These are phyloP conservation scores for Sarcophaga caerulescens DNA, from an alignment of 2,888 invertebrate genomes.

Conservation along the genomic window DNA sequence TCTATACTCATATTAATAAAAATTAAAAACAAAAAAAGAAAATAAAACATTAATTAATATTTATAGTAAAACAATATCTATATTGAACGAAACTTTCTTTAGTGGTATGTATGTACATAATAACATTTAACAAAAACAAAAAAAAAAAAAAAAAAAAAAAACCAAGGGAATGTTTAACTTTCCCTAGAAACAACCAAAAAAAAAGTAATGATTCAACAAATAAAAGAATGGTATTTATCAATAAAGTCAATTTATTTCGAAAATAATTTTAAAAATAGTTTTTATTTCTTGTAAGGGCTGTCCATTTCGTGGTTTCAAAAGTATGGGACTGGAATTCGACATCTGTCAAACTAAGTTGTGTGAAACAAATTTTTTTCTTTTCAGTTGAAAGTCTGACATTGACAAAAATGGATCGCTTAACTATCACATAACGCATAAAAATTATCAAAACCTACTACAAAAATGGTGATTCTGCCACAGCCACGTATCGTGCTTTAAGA, in stretches of 20 bases:
- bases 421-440: too few relatives aligned
- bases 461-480: too few relatives aligned
- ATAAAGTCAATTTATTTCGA: constrained; percentile 62
- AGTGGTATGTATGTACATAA: constrained; percentile 45
- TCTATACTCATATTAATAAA: not conserved
- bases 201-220: not conserved
- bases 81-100: constrained; percentile 22
- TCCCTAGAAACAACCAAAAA: not conserved
- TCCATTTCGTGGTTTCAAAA: too few relatives aligned
- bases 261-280: not conserved
- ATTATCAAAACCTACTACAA: too few relatives aligned
- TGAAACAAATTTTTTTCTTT: too few relatives aligned
- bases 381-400: too few relatives aligned
- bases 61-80: constrained; percentile 18
- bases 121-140: not conserved
- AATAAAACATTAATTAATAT: constrained; percentile 2
- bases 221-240: constrained; percentile 42
- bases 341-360: too few relatives aligned
- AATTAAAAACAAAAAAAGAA: not conserved
- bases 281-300: not conserved
- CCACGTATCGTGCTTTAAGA: too few relatives aligned
- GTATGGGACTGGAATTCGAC: too few relatives aligned
- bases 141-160: constrained; percentile 1
- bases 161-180: constrained; percentile 8
- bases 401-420: too few relatives aligned